Evolutionary conservation across 2,797 vertebrate species (phyloP).

Genomic region (Delichon dasypus): DNA sequence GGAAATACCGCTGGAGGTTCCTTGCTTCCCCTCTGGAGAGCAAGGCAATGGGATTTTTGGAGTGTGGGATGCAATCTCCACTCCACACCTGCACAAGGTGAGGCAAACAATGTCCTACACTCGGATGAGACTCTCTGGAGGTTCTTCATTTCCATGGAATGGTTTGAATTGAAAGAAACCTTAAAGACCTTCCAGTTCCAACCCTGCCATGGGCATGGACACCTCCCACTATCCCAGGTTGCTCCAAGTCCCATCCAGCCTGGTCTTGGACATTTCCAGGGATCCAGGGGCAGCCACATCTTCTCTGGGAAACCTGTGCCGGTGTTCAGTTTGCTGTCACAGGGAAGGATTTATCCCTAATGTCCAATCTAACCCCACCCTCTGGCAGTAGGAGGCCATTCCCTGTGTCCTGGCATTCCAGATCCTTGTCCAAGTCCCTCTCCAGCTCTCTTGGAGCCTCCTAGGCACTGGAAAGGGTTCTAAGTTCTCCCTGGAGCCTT

Average conservation of each 20-base stretch:
- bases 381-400: neutral
- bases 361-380: too few relatives aligned
- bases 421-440: neutral
- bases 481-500: neutral
- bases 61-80: neutral
- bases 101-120: rapidly evolving
- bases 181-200: neutral
- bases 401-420: neutral
- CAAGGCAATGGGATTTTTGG: neutral
- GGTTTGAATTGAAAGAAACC: neutral
- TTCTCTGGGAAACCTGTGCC: neutral
- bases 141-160: neutral
- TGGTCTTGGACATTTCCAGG: neutral
- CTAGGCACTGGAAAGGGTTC: neutral
- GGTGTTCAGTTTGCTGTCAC: neutral
- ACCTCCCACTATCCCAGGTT: neutral
- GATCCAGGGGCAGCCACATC: neutral
- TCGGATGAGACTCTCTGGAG: neutral
- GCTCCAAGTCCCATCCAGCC: rapidly evolving
- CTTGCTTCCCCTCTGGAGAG: neutral
- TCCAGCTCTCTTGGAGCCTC: neutral
- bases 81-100: neutral
- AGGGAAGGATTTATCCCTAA: neutral
- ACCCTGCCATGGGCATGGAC: neutral
- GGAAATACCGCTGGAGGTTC: neutral